These are phyloP conservation scores for Drosophila conformis DNA, from an alignment of 2,888 invertebrate genomes.

Conservation along the genomic window DNA sequence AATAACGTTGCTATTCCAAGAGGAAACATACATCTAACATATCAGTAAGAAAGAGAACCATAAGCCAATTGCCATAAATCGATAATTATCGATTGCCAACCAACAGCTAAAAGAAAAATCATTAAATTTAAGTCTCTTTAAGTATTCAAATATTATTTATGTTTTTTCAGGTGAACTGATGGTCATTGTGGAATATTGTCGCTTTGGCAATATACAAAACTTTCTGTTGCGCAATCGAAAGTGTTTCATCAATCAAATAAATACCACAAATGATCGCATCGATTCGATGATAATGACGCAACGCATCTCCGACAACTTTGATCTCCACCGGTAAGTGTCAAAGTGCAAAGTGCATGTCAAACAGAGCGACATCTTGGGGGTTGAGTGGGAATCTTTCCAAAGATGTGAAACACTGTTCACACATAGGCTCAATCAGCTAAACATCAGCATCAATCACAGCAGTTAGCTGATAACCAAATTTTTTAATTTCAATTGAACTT, in stretches of 20 bases:
- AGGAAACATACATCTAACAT: background rate
- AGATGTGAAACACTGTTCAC: background rate
- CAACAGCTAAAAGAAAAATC: too few species aligned
- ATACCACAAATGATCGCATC: constrained; percentile 88
- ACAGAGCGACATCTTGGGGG: background rate
- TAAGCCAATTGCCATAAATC: background rate
- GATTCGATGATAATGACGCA: constrained; percentile 88
- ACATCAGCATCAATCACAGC: background rate
- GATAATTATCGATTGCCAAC: background rate
- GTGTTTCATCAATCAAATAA: constrained; percentile 93
- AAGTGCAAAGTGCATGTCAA: constrained; percentile 2
- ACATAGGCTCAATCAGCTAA: background rate
- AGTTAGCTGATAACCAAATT: background rate
- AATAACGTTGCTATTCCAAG: background rate
- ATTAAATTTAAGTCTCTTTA: background rate
- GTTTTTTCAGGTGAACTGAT: constrained; percentile 90
- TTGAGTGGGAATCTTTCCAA: background rate
- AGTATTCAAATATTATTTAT: background rate
- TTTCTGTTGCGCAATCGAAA: constrained; percentile 93
- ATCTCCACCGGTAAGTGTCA: constrained; percentile 83
- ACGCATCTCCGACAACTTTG: constrained; percentile 83
- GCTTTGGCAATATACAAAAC: constrained; percentile 95
- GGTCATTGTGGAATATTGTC: constrained; percentile 97
- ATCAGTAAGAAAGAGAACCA: background rate
- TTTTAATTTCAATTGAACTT: background rate